Evolutionary conservation across 2,797 vertebrate species (phyloP).

Genomic region (Centropyge bicolor): DNA sequence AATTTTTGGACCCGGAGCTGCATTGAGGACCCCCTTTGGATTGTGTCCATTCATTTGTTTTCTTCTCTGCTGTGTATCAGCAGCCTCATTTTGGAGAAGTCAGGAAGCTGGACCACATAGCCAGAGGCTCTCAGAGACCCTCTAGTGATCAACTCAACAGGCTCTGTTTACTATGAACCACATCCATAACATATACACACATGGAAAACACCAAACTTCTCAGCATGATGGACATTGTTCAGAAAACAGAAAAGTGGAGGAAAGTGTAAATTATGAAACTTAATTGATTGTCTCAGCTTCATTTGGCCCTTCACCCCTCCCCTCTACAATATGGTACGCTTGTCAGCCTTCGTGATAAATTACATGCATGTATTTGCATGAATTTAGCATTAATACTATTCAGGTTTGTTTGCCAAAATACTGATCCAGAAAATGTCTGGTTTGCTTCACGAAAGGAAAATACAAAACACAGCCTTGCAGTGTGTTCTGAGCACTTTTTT

Average conservation of each 20-base stretch:
- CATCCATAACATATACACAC: constrained; percentile 79
- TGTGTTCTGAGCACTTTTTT: constrained; percentile 62
- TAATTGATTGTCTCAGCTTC: constrained; percentile 95
- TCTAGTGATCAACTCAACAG: constrained; percentile 87
- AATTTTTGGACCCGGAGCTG: constrained; percentile 79
- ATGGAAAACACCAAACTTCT: constrained; percentile 59
- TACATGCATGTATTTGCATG: constrained; percentile 98
- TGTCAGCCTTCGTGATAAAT: constrained; percentile 98
- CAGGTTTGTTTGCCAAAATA: constrained; percentile 90
- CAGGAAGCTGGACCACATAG: constrained; percentile 84
- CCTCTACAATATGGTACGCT: constrained; percentile 95
- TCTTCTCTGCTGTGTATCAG: constrained; percentile 89
- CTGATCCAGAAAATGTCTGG: constrained; percentile 86
- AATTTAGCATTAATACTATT: constrained; percentile 94
- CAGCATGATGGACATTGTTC: constrained; percentile 24
- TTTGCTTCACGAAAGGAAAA: constrained; percentile 73
- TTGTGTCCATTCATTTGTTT: constrained; percentile 91
- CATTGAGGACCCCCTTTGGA: constrained; percentile 76
- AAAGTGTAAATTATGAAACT: constrained; percentile 89
- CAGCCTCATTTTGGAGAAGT: constrained; percentile 86
- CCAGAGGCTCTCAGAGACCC: constrained; percentile 88
- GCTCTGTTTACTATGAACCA: constrained; percentile 88
- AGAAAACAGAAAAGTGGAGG: constrained; percentile 81
- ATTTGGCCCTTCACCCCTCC: constrained; percentile 90
- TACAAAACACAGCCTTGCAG: constrained; percentile 59